These are phyloP conservation scores for Ardeotis arabs DNA, from an alignment of 2,113 vertebrate species.

Conservation along the genomic window DNA sequence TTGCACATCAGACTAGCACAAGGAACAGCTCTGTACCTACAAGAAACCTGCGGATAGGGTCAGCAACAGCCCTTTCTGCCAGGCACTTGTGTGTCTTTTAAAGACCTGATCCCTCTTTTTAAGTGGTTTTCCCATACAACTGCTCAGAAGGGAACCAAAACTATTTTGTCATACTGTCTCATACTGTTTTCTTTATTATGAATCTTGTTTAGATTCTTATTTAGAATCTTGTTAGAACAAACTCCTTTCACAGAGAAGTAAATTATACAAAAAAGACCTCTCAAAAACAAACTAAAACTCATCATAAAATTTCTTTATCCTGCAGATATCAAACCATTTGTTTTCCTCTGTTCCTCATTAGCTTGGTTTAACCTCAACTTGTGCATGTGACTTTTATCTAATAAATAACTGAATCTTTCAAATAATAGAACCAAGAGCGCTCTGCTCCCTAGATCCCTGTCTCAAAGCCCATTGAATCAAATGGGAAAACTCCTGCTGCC, in stretches of 20 bases:
- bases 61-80: neutral
- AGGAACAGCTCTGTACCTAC: neutral
- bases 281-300: slow-evolving; percentile 5
- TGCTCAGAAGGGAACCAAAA: slow-evolving; percentile 24
- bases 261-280: neutral
- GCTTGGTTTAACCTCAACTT: neutral
- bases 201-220: neutral
- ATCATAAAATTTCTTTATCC: neutral
- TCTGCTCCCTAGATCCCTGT: neutral
- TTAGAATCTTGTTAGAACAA: slow-evolving; percentile 8
- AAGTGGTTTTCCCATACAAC: neutral
- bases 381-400: neutral
- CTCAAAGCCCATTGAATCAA: neutral
- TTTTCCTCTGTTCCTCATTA: neutral
- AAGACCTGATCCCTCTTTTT: neutral
- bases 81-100: neutral
- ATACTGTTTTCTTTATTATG: neutral
- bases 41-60: neutral
- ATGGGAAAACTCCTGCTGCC: neutral
- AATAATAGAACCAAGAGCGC: neutral
- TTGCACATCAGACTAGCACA: neutral
- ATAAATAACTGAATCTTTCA: neutral
- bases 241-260: neutral
- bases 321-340: neutral
- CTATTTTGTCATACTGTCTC: neutral